Percentiles rank a stretch among this genome's conserved stretches.
Evolutionary conservation across 2,888 invertebrate species (phyloP).

Genomic region (Synanthedon vespiformis): DNA sequence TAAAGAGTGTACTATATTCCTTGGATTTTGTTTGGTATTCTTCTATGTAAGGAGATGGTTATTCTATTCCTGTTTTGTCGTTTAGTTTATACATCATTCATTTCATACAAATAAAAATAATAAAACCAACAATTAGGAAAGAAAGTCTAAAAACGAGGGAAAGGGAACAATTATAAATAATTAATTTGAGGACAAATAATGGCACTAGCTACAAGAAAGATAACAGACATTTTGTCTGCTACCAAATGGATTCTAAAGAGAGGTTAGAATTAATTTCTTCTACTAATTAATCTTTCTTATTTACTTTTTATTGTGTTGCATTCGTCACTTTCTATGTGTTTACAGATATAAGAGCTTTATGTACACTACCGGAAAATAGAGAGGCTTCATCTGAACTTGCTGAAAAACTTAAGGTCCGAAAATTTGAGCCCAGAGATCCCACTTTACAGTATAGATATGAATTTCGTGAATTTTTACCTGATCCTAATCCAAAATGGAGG

Average conservation of each 20-base stretch:
- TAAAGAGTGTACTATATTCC: no score
- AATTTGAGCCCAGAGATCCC: conserved; percentile 25
- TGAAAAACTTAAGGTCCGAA: conserved; percentile 18
- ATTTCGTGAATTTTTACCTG: conserved; percentile 94
- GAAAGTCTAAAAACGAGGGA: no score
- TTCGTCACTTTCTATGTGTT: neutral
- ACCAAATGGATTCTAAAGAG: conserved; percentile 48
- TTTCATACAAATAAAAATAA: no score
- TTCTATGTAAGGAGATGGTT: no score
- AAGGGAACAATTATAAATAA: no score
- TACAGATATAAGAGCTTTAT: conserved; percentile 38
- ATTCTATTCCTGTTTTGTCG: no score
- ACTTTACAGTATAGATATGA: conserved; percentile 71
- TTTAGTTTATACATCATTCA: no score
- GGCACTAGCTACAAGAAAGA: conserved; percentile 41
- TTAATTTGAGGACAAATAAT: conserved; percentile 13
- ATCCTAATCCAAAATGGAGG: conserved; percentile 81
- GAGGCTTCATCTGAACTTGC: conserved; percentile 13
- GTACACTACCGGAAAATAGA: conserved; percentile 37
- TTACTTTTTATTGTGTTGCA: no score
- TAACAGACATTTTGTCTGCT: conserved; percentile 25
- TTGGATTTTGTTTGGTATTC: no score
- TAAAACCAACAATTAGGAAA: no score
- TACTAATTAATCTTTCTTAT: neutral
- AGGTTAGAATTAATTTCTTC: conserved; percentile 33